Conservation (phyloP, 2,888 invertebrate genomes). For the Lasioglossum leucozonium region DNA sequence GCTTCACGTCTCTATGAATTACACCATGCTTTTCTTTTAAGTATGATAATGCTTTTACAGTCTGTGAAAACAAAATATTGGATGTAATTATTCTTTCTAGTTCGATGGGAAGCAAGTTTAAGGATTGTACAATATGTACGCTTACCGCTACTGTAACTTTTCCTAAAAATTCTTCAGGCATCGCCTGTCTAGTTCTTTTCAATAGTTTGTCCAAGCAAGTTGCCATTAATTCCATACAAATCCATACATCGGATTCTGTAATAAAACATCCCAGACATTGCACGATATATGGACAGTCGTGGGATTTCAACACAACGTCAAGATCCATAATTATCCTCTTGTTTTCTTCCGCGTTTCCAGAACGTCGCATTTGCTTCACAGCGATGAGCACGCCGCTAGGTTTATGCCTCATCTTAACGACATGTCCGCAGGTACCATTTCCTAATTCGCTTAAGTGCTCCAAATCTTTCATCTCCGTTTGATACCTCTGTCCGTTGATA, state of each 20-base stretch:
- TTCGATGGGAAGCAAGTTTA: background rate
- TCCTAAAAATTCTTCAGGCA: slow-evolving; percentile 98
- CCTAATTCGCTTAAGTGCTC: slow-evolving; percentile 95
- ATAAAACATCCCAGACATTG: slow-evolving; percentile 99
- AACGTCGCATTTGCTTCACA: slow-evolving; percentile 99
- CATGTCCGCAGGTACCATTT: slow-evolving; percentile 98
- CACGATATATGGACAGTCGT: slow-evolving; percentile 98
- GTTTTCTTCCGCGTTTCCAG: slow-evolving; percentile 98
- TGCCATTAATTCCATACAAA: slow-evolving; percentile 99
- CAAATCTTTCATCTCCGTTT: slow-evolving; percentile 93
- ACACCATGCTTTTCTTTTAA: slow-evolving; percentile 98
- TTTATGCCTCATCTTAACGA: slow-evolving; percentile 97
- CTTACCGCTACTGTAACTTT: slow-evolving; percentile 98
- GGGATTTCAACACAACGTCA: slow-evolving; percentile 98
- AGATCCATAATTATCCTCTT: slow-evolving; percentile 99
- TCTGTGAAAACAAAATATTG: slow-evolving; percentile 86
- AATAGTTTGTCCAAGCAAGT: slow-evolving; percentile 99
- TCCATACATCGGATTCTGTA: slow-evolving; percentile 99
- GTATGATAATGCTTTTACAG: slow-evolving; percentile 98
- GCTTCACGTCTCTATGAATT: slow-evolving; percentile 99
- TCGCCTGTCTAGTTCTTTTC: slow-evolving; percentile 93
- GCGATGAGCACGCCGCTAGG: slow-evolving; percentile 95
- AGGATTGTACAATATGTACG: slow-evolving; percentile 64
- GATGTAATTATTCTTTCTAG: background rate
- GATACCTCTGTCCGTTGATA: slow-evolving; percentile 91